Evolutionary conservation across 2,113 vertebrate species (phyloP), one percentile per base, ranked within the genome.

Genomic region (Pardalotus punctatus): DNA sequence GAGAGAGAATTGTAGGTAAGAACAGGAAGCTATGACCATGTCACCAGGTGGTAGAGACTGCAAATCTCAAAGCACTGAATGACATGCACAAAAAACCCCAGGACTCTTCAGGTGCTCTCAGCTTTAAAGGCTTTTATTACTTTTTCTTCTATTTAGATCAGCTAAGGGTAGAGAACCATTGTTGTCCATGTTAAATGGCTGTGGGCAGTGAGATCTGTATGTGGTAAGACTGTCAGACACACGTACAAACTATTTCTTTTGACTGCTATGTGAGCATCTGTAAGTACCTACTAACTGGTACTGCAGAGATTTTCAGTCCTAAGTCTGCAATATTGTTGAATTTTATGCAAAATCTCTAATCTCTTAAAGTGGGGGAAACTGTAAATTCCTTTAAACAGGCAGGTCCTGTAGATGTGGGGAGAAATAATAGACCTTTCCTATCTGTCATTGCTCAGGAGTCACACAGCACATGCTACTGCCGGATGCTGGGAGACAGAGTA

Each of bases 11-110:
- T 73, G 22, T 58, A 84, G 50, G 22, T n/a, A 80, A 50, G 40
- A 89, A 42, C 38, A 67, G 45, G 79, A 85, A 83, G 21, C 11
- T 50, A 11, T 69, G 56, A 60, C n/a, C 38, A 4, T 12, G 22
- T 67, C 40, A 62, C n/a, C 38, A 85, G 45, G 40, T 76, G 42
- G 23, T 51, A 82, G 19, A 62, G 31, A 50, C 28, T 77, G 27
- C n/a, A 62, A 10, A 42, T 42, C 45, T 77, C 4, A 6, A 69
- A 51, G 33, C 45, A 29, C 29, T 82, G 62, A 85, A 57, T 40
- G 25, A 36, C 22, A 47, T 21, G 7, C 4, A 15, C 6, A 60
- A 53, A 91, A 87, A 54, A 1, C 0, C 0, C 3, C 22, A 57
- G 1, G 1, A 40, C 42, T 56, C 8, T 48, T 82, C 22, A 69